These are phyloP conservation scores for Mallotus villosus DNA, from an alignment of 2,797 vertebrate genomes.

Conservation along the genomic window DNA sequence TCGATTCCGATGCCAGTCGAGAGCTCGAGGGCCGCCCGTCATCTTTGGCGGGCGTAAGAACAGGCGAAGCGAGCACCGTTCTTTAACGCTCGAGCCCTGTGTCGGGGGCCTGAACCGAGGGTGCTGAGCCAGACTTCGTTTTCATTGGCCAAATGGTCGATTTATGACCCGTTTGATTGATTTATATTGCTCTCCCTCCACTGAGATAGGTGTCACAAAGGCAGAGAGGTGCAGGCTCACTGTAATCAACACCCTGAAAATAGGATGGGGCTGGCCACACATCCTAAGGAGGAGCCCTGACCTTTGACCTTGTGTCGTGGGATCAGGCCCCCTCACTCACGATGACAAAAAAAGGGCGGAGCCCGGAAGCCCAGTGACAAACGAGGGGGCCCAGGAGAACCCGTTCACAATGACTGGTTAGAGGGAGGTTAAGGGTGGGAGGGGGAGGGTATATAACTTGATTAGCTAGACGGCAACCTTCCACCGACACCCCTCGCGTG, in stretches of 20 bases:
- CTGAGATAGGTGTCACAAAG: slow-evolving; percentile 58
- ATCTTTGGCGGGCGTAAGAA: no score
- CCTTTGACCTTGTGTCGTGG: slow-evolving; percentile 28
- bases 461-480: slow-evolving; percentile 61
- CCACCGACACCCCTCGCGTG: slow-evolving; percentile 65
- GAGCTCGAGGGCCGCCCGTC: no score
- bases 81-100: no score
- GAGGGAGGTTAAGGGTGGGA: slow-evolving; percentile 54
- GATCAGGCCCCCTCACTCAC: neutral
- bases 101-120: slow-evolving; percentile 46
- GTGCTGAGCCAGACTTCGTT: slow-evolving; percentile 52
- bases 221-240: slow-evolving; percentile 30
- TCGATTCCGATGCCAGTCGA: no score
- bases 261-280: slow-evolving; percentile 45
- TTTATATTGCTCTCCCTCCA: slow-evolving; percentile 13
- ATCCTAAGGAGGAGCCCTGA: slow-evolving; percentile 39
- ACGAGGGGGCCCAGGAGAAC: slow-evolving; percentile 18
- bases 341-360: slow-evolving; percentile 52
- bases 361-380: neutral
- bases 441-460: slow-evolving; percentile 53
- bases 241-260: slow-evolving; percentile 52
- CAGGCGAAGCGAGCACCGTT: no score
- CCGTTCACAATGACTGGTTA: slow-evolving; percentile 34
- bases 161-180: slow-evolving; percentile 65
- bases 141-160: slow-evolving; percentile 63